Conservation (phyloP, 2,113 vertebrate genomes). For the Camelus dromedarius region DNA sequence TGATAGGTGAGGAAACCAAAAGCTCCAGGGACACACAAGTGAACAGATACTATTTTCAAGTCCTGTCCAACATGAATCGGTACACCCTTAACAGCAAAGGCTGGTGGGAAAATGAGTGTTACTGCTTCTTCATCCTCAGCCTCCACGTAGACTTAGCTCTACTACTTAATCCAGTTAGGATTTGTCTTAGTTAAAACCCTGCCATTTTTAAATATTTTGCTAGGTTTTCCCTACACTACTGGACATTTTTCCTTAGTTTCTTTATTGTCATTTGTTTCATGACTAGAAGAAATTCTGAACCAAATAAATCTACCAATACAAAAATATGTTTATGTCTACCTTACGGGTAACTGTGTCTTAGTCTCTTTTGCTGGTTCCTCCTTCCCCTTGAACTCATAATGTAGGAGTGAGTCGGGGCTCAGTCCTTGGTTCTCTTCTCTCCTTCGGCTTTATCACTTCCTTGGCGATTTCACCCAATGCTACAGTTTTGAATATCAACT, state of each 20-base stretch:
- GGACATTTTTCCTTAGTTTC: background rate
- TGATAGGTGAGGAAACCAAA: background rate
- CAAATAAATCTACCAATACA: background rate
- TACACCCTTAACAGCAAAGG: background rate
- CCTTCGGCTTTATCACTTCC: background rate
- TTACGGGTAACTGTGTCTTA: background rate
- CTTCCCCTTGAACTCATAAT: background rate
- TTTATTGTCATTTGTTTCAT: background rate
- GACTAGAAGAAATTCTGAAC: constrained; percentile 14
- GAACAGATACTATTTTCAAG: constrained; percentile 28
- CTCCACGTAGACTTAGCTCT: background rate
- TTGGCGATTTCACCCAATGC: background rate
- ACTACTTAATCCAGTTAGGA: background rate
- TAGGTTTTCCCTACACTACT: background rate
- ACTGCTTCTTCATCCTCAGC: background rate
- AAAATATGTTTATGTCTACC: background rate
- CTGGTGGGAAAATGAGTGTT: background rate
- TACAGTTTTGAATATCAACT: background rate
- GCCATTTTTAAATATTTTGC: background rate
- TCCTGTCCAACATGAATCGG: background rate
- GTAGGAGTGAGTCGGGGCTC: background rate
- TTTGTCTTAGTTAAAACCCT: background rate
- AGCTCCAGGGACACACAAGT: background rate
- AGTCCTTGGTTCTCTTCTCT: background rate
- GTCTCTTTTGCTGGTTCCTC: background rate